Percentiles rank a stretch among this genome's conserved stretches.
These are phyloP conservation scores for Marronus borbonicus DNA, from an alignment of 2,888 invertebrate species.

Conservation along the genomic window DNA sequence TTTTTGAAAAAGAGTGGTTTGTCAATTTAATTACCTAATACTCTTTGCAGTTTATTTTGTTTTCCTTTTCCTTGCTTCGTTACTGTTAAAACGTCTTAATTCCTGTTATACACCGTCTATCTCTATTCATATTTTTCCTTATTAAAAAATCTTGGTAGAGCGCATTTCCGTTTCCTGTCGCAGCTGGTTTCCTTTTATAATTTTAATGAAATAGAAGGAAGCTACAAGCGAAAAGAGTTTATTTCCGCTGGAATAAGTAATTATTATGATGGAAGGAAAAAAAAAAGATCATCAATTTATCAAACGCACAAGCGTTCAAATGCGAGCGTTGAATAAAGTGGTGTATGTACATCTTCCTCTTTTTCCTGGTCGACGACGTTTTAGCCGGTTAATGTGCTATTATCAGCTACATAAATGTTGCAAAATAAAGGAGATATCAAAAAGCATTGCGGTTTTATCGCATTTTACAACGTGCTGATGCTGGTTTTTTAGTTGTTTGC, in stretches of 20 bases:
- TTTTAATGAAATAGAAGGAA: constrained; percentile 31
- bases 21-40: constrained; percentile 45
- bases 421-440: neutral
- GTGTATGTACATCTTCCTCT: neutral
- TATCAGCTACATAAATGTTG: neutral
- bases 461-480: no score
- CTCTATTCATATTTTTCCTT: constrained; percentile 35
- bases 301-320: constrained; percentile 1
- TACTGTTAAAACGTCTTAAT: constrained; percentile 42
- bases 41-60: constrained; percentile 25
- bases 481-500: no score
- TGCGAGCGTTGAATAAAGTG: neutral
- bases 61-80: constrained; percentile 25
- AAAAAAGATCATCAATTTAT: constrained; percentile 25
- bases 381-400: neutral
- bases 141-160: constrained; percentile 35
- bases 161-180: constrained; percentile 35
- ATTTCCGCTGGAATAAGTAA: constrained; percentile 43
- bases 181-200: constrained; percentile 41
- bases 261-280: neutral
- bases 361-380: neutral
- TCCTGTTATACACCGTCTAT: constrained; percentile 24
- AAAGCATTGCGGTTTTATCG: no score
- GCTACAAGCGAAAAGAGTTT: constrained; percentile 25
- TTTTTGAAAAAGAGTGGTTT: constrained; percentile 29